Percentiles rank a stretch among this genome's conserved stretches.
phyloP scores from a whole-genome alignment of 2,113 vertebrate species.

The Sciurus niger region DNA sequence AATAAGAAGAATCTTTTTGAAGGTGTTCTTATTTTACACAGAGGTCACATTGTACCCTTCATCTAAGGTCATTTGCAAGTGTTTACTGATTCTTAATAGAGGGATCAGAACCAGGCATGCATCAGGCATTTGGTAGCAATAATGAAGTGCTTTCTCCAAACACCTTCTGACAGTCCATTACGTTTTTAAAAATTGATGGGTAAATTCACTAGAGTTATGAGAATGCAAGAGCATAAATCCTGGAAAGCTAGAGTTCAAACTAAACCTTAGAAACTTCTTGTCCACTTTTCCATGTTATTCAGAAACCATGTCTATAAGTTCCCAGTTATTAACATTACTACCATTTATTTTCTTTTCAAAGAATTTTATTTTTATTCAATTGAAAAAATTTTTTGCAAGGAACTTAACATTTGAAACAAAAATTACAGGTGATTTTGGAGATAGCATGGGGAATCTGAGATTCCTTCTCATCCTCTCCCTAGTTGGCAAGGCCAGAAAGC shows the following conservation, averaged over 20 bases:
- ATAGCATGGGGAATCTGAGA: neutral
- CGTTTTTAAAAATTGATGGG: neutral
- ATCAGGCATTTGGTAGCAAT: constrained; percentile 3
- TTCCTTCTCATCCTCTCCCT: neutral
- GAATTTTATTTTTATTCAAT: neutral
- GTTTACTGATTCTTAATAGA: neutral
- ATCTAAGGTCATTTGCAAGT: neutral
- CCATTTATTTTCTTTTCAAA: neutral
- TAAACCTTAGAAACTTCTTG: neutral
- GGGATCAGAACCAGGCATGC: neutral
- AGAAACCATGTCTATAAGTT: neutral
- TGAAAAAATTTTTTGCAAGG: neutral
- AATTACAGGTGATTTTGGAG: neutral
- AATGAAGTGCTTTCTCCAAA: constrained; percentile 19
- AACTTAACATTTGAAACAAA: neutral
- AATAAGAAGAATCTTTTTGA: constrained; percentile 8
- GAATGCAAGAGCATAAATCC: neutral
- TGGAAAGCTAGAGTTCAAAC: neutral
- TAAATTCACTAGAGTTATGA: constrained; percentile 2
- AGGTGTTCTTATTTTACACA: neutral
- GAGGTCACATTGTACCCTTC: neutral
- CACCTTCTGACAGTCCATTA: neutral
- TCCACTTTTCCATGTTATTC: neutral
- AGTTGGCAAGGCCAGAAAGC: neutral
- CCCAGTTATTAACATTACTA: neutral